phyloP scores from a whole-genome alignment of 2,113 vertebrate species.

The Oenanthe oenanthe region DNA sequence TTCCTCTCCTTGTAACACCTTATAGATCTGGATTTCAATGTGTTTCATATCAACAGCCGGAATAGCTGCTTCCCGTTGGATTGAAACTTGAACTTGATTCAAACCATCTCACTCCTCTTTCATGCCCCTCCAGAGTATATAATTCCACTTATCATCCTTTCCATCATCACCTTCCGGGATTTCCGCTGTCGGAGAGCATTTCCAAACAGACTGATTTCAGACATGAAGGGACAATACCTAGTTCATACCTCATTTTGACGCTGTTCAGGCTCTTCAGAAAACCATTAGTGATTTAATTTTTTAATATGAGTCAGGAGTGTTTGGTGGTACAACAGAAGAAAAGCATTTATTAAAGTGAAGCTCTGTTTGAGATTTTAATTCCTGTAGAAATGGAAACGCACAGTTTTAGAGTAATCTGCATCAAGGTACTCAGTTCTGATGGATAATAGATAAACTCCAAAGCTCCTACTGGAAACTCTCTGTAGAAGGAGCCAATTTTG shows the following conservation, averaged over 20 bases:
- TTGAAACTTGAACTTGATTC: constrained; percentile 55
- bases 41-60: constrained; percentile 15
- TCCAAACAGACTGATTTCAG: constrained; percentile 23
- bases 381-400: neutral
- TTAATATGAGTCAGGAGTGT: neutral
- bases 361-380: neutral
- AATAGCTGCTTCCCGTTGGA: constrained; percentile 5
- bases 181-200: neutral
- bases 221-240: neutral
- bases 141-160: constrained; percentile 54
- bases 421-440: neutral
- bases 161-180: constrained; percentile 36
- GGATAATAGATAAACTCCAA: neutral
- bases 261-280: neutral
- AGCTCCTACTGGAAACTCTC: neutral
- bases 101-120: constrained; percentile 43
- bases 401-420: neutral
- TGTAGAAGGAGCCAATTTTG: neutral
- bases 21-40: neutral
- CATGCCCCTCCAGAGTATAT: neutral
- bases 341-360: neutral
- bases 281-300: neutral
- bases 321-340: neutral
- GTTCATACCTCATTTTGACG: neutral
- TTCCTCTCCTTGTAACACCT: neutral